Conservation (phyloP, 2,113 vertebrate genomes). For the Tragelaphus scriptus region DNA sequence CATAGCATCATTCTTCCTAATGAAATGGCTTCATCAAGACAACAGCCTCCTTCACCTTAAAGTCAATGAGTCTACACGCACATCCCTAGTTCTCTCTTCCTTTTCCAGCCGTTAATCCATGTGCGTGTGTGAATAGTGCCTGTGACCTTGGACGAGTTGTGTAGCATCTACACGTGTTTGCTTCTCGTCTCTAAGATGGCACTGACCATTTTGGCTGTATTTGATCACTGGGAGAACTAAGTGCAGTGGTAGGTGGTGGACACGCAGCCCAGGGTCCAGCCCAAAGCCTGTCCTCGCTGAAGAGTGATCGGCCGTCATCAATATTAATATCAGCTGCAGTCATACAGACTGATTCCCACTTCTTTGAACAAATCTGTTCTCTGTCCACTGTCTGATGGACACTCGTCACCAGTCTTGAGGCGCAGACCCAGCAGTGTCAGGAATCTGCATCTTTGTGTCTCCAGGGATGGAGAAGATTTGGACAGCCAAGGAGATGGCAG, state of each 20-base stretch:
- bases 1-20: background rate
- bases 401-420: too few species aligned
- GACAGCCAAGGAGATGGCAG: constrained; percentile 99
- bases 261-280: background rate
- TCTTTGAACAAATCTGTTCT: background rate
- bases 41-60: background rate
- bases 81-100: rapidly evolving
- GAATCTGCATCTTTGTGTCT: constrained; percentile 1
- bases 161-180: rapidly evolving
- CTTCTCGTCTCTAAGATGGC: background rate
- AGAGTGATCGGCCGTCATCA: rapidly evolving
- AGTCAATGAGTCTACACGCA: rapidly evolving
- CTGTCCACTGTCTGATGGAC: background rate
- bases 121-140: rapidly evolving
- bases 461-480: constrained; percentile 95
- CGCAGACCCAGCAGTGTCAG: background rate
- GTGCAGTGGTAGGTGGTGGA: rapidly evolving
- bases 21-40: background rate
- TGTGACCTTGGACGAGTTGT: background rate
- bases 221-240: background rate
- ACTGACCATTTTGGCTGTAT: rapidly evolving
- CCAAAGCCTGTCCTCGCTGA: rapidly evolving
- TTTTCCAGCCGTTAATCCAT: rapidly evolving
- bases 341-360: rapidly evolving
- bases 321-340: rapidly evolving